Evolutionary conservation across 2,888 invertebrate genomes (phyloP).

Genomic region (Heliconius charithonia): DNA sequence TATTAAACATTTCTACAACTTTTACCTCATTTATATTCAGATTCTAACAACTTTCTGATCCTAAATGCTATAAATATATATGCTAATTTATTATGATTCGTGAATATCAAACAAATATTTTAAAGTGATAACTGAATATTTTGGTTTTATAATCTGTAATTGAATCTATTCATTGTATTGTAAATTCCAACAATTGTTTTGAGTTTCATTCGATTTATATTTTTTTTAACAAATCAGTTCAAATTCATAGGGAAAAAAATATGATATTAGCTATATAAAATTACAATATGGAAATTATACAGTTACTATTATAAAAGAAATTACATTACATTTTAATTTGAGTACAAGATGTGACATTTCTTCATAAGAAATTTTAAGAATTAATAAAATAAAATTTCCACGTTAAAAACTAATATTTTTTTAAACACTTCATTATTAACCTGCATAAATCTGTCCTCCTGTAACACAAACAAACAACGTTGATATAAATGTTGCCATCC

Average conservation of each 20-base stretch:
- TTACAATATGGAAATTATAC: background rate
- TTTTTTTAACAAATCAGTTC: background rate
- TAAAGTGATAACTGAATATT: background rate
- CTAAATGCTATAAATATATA: conserved; percentile 16
- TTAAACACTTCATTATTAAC: conserved; percentile 31
- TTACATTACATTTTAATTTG: background rate
- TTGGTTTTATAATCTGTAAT: background rate
- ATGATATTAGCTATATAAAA: background rate
- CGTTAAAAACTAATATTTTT: conserved; percentile 22
- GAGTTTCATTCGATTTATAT: background rate
- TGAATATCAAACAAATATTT: conserved; percentile 7
- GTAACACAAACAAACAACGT: conserved; percentile 33
- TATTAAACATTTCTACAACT: conserved; percentile 28
- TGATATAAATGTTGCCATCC: conserved; percentile 39
- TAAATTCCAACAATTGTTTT: background rate
- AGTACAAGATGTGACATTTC: background rate
- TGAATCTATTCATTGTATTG: background rate
- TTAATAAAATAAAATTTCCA: conserved; percentile 1
- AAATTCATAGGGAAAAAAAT: no score
- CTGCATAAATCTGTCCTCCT: conserved; percentile 37
- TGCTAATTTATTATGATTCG: conserved; percentile 7
- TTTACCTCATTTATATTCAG: conserved; percentile 40
- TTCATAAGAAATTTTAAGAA: background rate
- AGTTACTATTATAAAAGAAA: background rate
- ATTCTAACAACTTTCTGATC: conserved; percentile 36